Conservation (phyloP, 1,140 invertebrate species). For the Portunus trituberculatus region DNA sequence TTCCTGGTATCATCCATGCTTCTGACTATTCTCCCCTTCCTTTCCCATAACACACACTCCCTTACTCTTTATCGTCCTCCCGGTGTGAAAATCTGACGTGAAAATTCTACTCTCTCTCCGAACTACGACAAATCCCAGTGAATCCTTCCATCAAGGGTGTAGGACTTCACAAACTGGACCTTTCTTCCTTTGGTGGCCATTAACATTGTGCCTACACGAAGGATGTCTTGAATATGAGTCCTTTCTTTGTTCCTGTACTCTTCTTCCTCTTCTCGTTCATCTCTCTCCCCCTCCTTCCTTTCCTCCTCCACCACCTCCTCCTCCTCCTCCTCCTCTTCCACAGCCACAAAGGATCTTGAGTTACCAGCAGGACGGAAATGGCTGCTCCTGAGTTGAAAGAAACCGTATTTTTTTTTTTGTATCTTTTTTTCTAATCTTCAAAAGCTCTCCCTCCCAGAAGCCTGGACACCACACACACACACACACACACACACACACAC, state of each 20-base stretch:
- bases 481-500: conserved; percentile 20
- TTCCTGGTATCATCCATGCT: not conserved
- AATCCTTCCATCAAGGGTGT: not conserved
- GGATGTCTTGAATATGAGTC: not conserved
- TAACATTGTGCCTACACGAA: not conserved
- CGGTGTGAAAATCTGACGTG: no score
- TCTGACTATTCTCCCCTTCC: not conserved
- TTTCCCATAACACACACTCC: not conserved
- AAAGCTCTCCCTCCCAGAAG: not conserved
- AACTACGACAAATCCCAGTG: not conserved
- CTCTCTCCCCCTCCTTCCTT: not conserved
- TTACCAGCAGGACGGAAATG: conserved; percentile 10
- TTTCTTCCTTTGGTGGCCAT: not conserved
- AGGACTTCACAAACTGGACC: not conserved
- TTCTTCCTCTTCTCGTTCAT: not conserved
- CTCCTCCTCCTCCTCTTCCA: not conserved
- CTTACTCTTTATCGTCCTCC: not conserved
- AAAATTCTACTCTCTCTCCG: not conserved
- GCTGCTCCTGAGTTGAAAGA: conserved; percentile 8
- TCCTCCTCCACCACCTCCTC: conserved; percentile 6
- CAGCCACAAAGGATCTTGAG: conserved; percentile 20
- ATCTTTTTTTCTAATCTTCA: not conserved
- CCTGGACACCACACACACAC: not conserved
- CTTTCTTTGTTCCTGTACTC: not conserved
- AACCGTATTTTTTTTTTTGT: not conserved